Evolutionary conservation across 2,797 vertebrate species (phyloP).

Genomic region (Microctenopoma lineatum): DNA sequence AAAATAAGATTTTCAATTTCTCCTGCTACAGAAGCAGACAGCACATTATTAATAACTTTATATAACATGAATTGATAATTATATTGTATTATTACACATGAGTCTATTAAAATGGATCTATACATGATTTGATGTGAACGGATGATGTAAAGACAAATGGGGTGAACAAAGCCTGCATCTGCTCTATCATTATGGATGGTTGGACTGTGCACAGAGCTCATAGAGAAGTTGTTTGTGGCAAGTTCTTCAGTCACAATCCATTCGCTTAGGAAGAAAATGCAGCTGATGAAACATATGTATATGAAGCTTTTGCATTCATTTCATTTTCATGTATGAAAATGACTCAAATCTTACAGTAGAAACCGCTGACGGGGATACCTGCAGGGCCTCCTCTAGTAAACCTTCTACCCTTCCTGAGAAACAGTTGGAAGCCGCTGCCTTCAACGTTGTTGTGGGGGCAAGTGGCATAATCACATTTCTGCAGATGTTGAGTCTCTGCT

Average conservation of each 20-base stretch:
- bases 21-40: not conserved
- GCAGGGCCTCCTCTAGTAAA: conserved; percentile 32
- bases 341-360: conserved; percentile 15
- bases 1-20: not conserved
- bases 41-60: too few species aligned
- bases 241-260: conserved; percentile 11
- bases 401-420: conserved; percentile 34
- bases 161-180: conserved; percentile 46
- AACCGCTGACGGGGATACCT: conserved; percentile 31
- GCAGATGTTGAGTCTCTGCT: conserved; percentile 9
- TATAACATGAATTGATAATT: not conserved
- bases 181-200: conserved; percentile 28
- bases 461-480: conserved; percentile 45
- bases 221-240: too few species aligned
- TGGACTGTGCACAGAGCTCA: conserved; percentile 10
- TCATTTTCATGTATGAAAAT: not conserved
- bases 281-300: not conserved
- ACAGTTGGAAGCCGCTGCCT: conserved; percentile 50
- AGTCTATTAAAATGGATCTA: too few species aligned
- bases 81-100: not conserved
- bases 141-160: conserved; percentile 51
- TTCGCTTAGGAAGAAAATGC: not conserved
- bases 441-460: conserved; percentile 26
- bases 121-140: too few species aligned
- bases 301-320: not conserved